These are phyloP conservation scores for Aphelocoma californica DNA, from an alignment of 2,797 vertebrate genomes.

Conservation along the genomic window DNA sequence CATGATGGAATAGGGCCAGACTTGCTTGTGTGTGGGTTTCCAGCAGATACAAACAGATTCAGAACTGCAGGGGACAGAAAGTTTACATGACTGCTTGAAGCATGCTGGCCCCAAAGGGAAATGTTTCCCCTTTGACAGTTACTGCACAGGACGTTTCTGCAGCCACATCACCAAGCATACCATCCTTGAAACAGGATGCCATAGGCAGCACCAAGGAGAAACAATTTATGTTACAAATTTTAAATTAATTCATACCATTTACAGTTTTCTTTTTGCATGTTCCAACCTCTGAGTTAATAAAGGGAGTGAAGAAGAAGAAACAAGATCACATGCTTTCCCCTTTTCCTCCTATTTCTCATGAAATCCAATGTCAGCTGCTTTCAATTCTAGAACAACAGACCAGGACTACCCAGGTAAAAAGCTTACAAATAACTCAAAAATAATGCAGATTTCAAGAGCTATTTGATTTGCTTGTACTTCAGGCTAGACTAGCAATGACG, in stretches of 20 bases:
- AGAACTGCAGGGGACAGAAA: background rate
- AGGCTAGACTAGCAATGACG: background rate
- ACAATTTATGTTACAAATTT: background rate
- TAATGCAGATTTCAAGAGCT: background rate
- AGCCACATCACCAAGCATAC: background rate
- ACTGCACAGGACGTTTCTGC: background rate
- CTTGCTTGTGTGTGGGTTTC: background rate
- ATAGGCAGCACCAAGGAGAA: background rate
- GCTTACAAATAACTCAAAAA: background rate
- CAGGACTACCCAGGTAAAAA: background rate
- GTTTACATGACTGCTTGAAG: background rate
- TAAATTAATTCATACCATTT: background rate
- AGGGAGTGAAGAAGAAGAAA: background rate
- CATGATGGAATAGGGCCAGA: background rate
- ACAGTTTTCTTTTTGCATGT: background rate
- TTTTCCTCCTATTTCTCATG: background rate
- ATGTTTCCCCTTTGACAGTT: background rate
- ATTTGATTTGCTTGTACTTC: slow-evolving; percentile 21
- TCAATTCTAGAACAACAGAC: background rate
- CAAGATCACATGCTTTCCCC: background rate
- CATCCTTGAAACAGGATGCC: background rate
- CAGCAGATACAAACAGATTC: background rate
- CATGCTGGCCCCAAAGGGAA: background rate
- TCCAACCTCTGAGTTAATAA: background rate
- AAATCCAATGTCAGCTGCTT: background rate